Base-by-base conservation (phyloP, 2,888 invertebrate genomes). In the Limnephilus rhombicus region DNA sequence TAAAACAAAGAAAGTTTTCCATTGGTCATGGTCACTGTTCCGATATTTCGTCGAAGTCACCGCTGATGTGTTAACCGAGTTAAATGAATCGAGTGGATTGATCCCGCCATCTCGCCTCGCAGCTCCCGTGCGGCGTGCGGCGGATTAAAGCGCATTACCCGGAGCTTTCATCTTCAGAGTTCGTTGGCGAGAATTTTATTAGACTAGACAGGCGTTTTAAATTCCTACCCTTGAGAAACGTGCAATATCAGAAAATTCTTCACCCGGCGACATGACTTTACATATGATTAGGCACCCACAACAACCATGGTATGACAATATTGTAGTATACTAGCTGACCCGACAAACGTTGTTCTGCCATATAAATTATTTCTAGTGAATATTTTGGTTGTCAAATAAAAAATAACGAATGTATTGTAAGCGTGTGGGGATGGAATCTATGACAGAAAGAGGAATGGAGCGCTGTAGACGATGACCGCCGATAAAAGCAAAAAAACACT, bases 201-300 rank as follows among this genome's bases (percentile, higher is more conserved):
- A 68, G 68, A 83, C 83, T 37, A 83, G 83, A 83, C 83, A 37
- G 34, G 37, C 37, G 18, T 34, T 37, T 83, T 24, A 83, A 37
- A 37, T 37, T 83, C 24, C 34, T 83, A 34, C 37, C 37, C 83
- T 83, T 41, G 83, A 37, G 34, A 83, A 83, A 83, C 68, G 41
- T 83, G 83, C 83, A 37, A 37, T 83, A 83, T 83, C 83, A 83
- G 34, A 83, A 83, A 37, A 37, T 83, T 83, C 83, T 34, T 83
- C 37, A 83, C 31, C 24, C 24, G 24, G 68, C 68, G 68, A 68
- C n/a, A 68, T 68, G 68, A 68, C 68, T 68, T 68, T 24, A 68
- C 68, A 68, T 68, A 68, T 68, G 68, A 68, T 68, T 68, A 68
- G 68, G 68, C 24, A 9, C 68, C 68, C 68, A n/a, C 68, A 68